Conservation (phyloP, 1,140 invertebrate genomes). For the Chironomus striatipennis region DNA sequence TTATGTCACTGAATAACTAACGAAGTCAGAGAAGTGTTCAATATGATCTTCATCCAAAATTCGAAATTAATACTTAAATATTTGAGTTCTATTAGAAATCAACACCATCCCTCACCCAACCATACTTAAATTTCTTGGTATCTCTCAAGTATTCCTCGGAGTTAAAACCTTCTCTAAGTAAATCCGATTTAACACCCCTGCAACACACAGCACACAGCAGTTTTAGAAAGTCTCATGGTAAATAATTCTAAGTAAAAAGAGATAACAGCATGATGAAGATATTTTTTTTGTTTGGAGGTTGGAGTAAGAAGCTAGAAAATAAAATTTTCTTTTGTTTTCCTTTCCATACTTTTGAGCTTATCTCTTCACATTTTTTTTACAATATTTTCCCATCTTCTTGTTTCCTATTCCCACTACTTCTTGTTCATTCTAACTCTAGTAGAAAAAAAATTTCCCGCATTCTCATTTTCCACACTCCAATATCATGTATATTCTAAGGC, state of each 20-base stretch:
- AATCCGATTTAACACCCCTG: too few species aligned
- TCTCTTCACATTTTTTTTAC: not conserved
- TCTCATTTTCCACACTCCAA: not conserved
- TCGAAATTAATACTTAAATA: too few species aligned
- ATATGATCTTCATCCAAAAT: too few species aligned
- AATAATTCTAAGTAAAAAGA: not conserved
- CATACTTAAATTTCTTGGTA: too few species aligned
- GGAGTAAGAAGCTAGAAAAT: not conserved
- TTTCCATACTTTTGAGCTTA: not conserved
- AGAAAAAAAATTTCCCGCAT: not conserved
- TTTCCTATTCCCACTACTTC: not conserved
- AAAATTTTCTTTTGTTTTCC: not conserved
- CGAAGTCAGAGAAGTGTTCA: too few species aligned
- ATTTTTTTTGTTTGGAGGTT: not conserved
- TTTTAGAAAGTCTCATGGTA: slow-evolving; percentile 2
- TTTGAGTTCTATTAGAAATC: too few species aligned
- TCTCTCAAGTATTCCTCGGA: too few species aligned
- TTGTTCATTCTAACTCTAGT: not conserved
- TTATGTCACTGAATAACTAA: too few species aligned
- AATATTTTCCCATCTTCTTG: not conserved
- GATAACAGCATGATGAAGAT: slow-evolving; percentile 7
- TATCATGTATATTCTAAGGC: not conserved
- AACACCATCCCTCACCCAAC: too few species aligned
- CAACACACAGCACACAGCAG: not conserved
- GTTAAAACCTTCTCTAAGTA: too few species aligned